A percentile compares a stretch with the other conserved stretches of the same genome.
phyloP scores from a whole-genome alignment of 2,113 vertebrate genomes.

The Sturnus vulgaris region DNA sequence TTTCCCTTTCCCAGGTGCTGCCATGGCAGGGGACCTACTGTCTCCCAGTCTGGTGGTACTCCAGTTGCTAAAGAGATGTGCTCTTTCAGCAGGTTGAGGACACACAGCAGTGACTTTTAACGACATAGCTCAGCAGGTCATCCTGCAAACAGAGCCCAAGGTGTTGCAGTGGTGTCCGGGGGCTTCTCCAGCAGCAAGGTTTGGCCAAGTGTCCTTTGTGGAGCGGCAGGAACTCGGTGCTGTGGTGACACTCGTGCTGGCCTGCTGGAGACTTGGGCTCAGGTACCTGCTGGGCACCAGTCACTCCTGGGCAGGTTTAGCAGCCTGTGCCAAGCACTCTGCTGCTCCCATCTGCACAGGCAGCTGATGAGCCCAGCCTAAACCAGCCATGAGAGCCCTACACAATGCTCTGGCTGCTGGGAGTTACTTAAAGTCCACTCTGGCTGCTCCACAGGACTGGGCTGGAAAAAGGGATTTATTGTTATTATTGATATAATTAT shows the following conservation, averaged over 20 bases:
- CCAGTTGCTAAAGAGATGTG: not conserved
- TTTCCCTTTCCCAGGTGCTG: not conserved
- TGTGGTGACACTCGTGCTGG: rapidly evolving
- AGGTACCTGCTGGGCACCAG: rapidly evolving
- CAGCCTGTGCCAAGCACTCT: rapidly evolving
- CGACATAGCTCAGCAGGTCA: not conserved
- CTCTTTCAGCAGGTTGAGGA: not conserved
- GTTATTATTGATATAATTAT: not conserved
- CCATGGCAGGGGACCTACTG: too few species aligned
- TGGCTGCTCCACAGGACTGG: not conserved
- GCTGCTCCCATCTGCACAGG: not conserved
- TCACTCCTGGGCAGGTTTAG: not conserved
- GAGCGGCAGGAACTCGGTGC: not conserved
- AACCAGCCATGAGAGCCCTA: not conserved
- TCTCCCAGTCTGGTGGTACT: not conserved
- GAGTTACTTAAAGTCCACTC: not conserved
- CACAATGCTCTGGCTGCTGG: not conserved
- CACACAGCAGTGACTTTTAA: not conserved
- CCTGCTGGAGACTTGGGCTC: not conserved
- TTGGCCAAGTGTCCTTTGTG: not conserved
- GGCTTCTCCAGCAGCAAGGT: rapidly evolving
- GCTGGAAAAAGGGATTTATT: not conserved
- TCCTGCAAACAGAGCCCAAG: not conserved
- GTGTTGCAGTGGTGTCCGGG: not conserved
- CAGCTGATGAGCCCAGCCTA: not conserved